Conservation (phyloP, 2,113 vertebrate species). For the Rhabdomys dilectus region DNA sequence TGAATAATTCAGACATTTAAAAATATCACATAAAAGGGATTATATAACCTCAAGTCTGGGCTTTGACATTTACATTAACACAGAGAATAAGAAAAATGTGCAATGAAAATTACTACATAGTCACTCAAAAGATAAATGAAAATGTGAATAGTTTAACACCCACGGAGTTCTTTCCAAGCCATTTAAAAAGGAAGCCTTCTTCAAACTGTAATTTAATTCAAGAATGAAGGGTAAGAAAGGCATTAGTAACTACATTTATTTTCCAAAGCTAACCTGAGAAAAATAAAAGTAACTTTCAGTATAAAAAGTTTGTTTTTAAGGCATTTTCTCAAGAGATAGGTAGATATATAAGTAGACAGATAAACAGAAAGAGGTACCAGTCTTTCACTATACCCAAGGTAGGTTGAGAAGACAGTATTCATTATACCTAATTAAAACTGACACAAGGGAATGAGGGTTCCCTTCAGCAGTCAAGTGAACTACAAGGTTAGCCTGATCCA, state of each 20-base stretch:
- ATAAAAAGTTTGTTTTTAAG: constrained; percentile 58
- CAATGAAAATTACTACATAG: constrained; percentile 64
- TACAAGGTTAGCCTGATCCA: background rate
- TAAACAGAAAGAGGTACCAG: background rate
- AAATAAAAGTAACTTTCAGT: constrained; percentile 61
- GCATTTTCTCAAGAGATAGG: background rate
- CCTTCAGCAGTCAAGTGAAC: background rate
- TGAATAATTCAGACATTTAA: constrained; percentile 59
- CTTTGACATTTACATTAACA: constrained; percentile 55
- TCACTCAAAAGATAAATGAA: constrained; percentile 71
- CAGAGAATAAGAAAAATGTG: constrained; percentile 25
- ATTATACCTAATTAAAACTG: background rate
- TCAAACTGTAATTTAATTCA: constrained; percentile 61
- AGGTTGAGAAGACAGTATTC: background rate
- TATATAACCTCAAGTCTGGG: constrained; percentile 21
- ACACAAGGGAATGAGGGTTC: background rate
- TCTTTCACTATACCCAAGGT: constrained; percentile 14
- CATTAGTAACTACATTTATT: constrained; percentile 47
- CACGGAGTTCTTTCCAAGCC: constrained; percentile 17
- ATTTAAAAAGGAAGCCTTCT: constrained; percentile 70
- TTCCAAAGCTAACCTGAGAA: constrained; percentile 43
- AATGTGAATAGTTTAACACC: constrained; percentile 66
- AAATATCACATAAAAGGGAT: constrained; percentile 17
- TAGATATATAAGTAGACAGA: background rate
- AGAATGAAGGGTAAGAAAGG: constrained; percentile 18